Evolutionary conservation across 2,888 invertebrate genomes (phyloP).

Genomic region (Microctonus aethiopoides): DNA sequence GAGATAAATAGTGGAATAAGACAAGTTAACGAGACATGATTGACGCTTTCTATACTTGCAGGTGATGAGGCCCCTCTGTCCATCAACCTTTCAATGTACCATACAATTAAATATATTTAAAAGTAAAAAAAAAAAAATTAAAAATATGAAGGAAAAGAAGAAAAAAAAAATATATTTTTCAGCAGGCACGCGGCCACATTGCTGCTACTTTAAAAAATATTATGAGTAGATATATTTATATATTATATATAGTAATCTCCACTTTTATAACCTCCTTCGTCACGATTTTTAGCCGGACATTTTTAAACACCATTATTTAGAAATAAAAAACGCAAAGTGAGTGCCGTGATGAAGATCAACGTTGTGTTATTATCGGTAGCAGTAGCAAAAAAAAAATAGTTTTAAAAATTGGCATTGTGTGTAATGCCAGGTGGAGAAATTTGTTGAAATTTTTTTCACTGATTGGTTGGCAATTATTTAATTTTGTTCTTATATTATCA

Average conservation of each 20-base stretch:
- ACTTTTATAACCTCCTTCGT: not conserved
- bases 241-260: no score
- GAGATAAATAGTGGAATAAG: not conserved
- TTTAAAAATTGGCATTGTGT: no score
- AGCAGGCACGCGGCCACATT: not conserved
- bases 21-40: not conserved
- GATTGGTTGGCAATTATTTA: no score
- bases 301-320: not conserved
- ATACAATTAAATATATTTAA: not conserved
- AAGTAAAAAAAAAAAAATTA: not conserved
- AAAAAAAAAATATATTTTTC: not conserved
- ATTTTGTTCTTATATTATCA: no score
- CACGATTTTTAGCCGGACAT: not conserved
- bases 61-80: not conserved
- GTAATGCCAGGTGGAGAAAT: no score
- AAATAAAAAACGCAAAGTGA: not conserved
- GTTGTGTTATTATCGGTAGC: no score
- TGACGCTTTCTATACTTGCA: not conserved
- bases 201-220: not conserved
- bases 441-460: no score
- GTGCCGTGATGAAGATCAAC: not conserved
- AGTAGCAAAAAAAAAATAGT: no score
- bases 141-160: not conserved
- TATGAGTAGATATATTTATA: no score
- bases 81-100: not conserved